phyloP scores from a whole-genome alignment of 2,113 vertebrate species.

The Mesembrinibis cayennensis region DNA sequence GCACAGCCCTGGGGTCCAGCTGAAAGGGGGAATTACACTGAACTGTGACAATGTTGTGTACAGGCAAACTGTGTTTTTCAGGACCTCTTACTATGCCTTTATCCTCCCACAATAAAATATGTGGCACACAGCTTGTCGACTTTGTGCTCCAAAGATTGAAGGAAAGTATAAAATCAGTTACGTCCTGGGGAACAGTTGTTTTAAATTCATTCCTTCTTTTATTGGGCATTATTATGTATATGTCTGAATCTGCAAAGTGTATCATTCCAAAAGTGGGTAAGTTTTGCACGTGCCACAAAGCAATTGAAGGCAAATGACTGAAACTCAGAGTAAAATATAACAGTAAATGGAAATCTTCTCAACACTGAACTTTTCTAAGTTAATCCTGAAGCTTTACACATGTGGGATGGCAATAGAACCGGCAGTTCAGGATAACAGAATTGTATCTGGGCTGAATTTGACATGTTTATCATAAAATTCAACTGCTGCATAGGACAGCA shows the following conservation, averaged over 20 bases:
- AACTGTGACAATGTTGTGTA: background rate
- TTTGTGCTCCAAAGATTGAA: background rate
- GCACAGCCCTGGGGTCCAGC: background rate
- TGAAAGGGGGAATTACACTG: background rate
- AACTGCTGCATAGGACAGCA: background rate
- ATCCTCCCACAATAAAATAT: background rate
- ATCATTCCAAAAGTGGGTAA: background rate
- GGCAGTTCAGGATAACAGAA: background rate
- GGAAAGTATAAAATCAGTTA: background rate
- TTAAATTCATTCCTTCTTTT: background rate
- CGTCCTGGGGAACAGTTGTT: background rate
- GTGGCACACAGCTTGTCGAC: background rate
- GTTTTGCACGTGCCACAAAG: background rate
- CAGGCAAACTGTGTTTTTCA: background rate
- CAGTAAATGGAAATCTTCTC: background rate
- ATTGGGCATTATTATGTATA: background rate
- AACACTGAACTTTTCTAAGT: background rate
- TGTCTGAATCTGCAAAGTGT: background rate
- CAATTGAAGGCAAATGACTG: background rate
- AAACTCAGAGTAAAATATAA: background rate
- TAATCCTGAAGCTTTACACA: background rate
- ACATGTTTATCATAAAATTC: background rate
- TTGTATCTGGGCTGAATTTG: background rate
- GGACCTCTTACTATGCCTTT: background rate
- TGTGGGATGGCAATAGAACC: background rate